These are phyloP conservation scores for Thrips palmi DNA, from an alignment of 1,140 invertebrate genomes.

Conservation along the genomic window DNA sequence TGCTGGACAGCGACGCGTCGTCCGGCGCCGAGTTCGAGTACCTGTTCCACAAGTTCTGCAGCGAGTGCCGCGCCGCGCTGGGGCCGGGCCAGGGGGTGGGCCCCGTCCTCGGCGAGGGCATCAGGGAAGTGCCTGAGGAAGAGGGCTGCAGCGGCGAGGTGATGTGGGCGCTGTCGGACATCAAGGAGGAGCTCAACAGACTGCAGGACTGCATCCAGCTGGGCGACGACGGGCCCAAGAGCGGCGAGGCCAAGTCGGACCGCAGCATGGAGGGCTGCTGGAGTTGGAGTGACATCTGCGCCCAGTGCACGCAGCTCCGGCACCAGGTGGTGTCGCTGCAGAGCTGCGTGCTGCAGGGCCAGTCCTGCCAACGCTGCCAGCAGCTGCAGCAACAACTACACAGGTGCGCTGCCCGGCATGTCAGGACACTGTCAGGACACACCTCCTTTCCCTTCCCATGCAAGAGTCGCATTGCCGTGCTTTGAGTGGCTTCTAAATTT, in stretches of 20 bases:
- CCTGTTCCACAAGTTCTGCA: slow-evolving; percentile 36
- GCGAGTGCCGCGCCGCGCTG: slow-evolving; percentile 20
- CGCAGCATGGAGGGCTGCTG: too few species aligned
- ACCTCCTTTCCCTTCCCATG: too few species aligned
- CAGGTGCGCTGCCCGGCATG: slow-evolving; percentile 19
- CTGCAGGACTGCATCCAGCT: slow-evolving; percentile 14
- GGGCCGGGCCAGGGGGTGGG: slow-evolving; percentile 14
- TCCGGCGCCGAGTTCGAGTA: slow-evolving; percentile 37
- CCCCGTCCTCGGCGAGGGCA: slow-evolving; percentile 13
- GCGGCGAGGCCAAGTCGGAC: neutral
- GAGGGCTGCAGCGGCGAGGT: slow-evolving; percentile 14
- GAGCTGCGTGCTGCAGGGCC: slow-evolving; percentile 9
- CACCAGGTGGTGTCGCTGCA: neutral
- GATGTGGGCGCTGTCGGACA: slow-evolving; percentile 14
- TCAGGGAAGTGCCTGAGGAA: slow-evolving; percentile 2
- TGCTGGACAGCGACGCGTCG: slow-evolving; percentile 27
- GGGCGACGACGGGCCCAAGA: neutral
- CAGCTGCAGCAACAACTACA: slow-evolving; percentile 33
- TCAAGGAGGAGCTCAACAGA: slow-evolving; percentile 15
- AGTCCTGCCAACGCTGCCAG: slow-evolving; percentile 34
- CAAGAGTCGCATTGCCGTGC: too few species aligned
- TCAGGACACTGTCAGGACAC: too few species aligned
- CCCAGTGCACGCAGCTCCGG: neutral
- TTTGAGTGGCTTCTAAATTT: neutral
- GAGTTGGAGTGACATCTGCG: too few species aligned